Conservation (phyloP, 2,797 vertebrate genomes). For the Sebastes elongatus region DNA sequence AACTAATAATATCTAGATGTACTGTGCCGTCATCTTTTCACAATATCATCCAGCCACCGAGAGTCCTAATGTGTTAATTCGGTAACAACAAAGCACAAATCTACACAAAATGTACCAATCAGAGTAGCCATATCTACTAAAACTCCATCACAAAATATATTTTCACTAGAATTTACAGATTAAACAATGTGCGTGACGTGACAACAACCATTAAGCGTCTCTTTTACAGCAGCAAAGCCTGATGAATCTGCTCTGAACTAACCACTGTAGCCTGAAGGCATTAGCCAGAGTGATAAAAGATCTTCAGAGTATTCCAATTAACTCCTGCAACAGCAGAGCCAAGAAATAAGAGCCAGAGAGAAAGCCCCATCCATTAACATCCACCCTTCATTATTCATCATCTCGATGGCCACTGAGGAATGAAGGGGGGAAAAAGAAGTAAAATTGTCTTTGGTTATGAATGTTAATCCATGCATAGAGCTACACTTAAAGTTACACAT, state of each 20-base stretch:
- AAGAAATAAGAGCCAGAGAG: conserved; percentile 40
- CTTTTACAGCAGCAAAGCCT: neutral
- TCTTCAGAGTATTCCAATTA: conserved; percentile 68
- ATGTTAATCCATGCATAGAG: neutral
- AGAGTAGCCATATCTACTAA: neutral
- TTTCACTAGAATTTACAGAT: neutral
- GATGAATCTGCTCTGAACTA: conserved; percentile 36
- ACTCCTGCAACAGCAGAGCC: conserved; percentile 50
- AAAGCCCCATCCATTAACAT: conserved; percentile 52
- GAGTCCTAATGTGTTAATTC: neutral
- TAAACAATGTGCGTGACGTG: neutral
- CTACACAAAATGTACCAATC: neutral
- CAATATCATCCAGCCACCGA: neutral
- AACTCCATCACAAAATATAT: neutral
- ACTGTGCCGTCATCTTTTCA: neutral
- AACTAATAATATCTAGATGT: conserved; percentile 4
- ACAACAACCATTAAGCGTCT: neutral
- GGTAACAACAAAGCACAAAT: neutral
- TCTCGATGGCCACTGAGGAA: conserved; percentile 22
- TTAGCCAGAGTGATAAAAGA: conserved; percentile 59
- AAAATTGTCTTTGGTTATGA: neutral
- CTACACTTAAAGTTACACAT: neutral
- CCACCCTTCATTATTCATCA: conserved; percentile 52
- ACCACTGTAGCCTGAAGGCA: conserved; percentile 44
- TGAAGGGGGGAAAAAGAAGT: neutral